A percentile compares a stretch with the other conserved stretches of the same genome.
Conservation (phyloP, 2,113 vertebrate species). For the Pseudonaja textilis region DNA sequence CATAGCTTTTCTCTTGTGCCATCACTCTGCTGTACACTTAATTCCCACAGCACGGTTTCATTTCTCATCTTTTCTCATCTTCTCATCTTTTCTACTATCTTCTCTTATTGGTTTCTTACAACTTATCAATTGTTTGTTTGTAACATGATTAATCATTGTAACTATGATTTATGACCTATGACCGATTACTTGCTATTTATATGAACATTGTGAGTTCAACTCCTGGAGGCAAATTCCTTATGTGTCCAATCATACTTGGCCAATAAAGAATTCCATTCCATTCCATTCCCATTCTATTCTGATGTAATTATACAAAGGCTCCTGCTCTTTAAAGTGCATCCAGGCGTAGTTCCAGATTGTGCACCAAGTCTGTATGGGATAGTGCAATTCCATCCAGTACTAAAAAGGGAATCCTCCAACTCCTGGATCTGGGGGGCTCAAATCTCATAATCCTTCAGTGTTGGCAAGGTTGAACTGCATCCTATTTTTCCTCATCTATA, state of each 20-base stretch:
- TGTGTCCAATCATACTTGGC: neutral
- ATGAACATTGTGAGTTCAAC: too few relatives aligned
- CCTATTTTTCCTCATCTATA: neutral
- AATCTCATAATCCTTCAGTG: neutral
- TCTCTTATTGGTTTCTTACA: neutral
- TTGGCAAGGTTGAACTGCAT: neutral
- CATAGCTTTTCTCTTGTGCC: neutral
- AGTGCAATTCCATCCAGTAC: neutral
- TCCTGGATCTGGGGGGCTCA: neutral
- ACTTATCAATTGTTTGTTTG: neutral
- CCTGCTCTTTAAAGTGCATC: neutral
- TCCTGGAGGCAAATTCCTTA: too few relatives aligned
- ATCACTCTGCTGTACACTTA: neutral
- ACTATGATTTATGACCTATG: neutral
- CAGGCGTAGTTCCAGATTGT: neutral
- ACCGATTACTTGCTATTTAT: too few relatives aligned
- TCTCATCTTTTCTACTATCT: neutral
- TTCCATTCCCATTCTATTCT: too few relatives aligned
- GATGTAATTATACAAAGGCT: neutral
- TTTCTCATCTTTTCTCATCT: neutral
- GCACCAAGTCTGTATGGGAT: neutral
- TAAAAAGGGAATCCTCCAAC: neutral
- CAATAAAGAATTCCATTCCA: neutral
- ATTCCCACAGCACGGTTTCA: neutral
- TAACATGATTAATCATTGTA: neutral